These are phyloP conservation scores for Microtus agrestis DNA, from an alignment of 2,797 vertebrate species.

Conservation along the genomic window DNA sequence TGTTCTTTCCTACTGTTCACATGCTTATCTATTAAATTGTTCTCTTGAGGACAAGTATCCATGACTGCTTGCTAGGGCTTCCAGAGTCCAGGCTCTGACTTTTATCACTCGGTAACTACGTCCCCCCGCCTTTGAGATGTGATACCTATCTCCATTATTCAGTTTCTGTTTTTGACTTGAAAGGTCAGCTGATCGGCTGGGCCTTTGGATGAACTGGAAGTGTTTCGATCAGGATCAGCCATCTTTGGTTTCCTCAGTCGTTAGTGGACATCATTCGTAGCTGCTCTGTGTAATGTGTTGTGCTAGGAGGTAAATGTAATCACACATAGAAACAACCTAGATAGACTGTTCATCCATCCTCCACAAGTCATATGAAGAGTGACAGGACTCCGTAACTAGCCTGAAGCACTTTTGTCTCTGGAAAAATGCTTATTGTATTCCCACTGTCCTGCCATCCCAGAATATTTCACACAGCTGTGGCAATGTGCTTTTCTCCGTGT, in stretches of 20 bases:
- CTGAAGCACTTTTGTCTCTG: not conserved
- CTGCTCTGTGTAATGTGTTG: too few species aligned
- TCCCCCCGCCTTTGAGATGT: rapidly evolving
- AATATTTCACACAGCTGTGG: not conserved
- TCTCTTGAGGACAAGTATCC: too few species aligned
- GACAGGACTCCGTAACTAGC: too few species aligned
- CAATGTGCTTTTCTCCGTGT: rapidly evolving
- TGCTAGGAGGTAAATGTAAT: not conserved
- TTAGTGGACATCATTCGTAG: not conserved
- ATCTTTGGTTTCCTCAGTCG: not conserved
- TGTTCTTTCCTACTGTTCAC: not conserved
- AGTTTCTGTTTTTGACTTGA: rapidly evolving
- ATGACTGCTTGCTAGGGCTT: not conserved
- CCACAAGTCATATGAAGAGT: rapidly evolving
- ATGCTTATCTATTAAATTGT: not conserved
- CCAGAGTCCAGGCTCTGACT: not conserved
- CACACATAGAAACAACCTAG: not conserved
- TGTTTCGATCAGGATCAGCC: rapidly evolving
- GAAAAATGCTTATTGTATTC: not conserved
- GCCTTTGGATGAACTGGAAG: too few species aligned
- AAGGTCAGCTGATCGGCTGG: not conserved
- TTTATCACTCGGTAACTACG: not conserved
- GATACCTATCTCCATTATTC: rapidly evolving
- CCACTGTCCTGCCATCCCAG: not conserved
- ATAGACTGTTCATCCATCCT: not conserved